Evolutionary conservation across 1,140 invertebrate species (phyloP).

Genomic region (Asbolus verrucosus): DNA sequence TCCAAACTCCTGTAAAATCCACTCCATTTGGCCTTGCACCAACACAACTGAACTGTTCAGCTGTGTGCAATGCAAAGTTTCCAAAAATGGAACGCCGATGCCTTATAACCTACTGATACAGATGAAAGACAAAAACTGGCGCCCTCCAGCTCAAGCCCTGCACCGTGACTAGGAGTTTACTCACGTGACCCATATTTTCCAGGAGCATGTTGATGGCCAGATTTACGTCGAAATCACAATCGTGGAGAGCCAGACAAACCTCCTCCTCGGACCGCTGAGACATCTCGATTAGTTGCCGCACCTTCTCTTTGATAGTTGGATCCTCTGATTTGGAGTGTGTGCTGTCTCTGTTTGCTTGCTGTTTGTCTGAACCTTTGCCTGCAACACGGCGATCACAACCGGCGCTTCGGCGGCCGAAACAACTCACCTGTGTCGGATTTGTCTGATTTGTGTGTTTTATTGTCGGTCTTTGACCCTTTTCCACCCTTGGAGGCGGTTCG

Average conservation of each 20-base stretch:
- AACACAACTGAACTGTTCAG: too few relatives aligned
- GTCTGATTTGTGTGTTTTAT: constrained; percentile 61
- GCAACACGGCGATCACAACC: not conserved
- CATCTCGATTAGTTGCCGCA: constrained; percentile 84
- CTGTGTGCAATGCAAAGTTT: too few relatives aligned
- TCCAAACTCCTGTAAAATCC: too few relatives aligned
- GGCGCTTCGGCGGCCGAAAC: not conserved
- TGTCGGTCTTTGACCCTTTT: constrained; percentile 63
- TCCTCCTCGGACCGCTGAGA: constrained; percentile 85
- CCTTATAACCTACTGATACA: too few relatives aligned
- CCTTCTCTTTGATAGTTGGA: constrained; percentile 70
- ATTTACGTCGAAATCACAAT: constrained; percentile 82
- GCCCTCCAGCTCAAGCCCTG: too few relatives aligned
- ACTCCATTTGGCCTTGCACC: too few relatives aligned
- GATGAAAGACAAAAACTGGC: too few relatives aligned
- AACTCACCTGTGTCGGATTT: constrained; percentile 57
- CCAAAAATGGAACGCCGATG: too few relatives aligned
- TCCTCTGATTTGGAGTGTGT: constrained; percentile 57
- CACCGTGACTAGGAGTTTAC: too few relatives aligned
- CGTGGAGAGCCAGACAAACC: constrained; percentile 84
- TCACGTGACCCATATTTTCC: constrained; percentile 74
- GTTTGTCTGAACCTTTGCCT: constrained; percentile 61
- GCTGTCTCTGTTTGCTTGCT: constrained; percentile 54
- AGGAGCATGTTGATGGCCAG: constrained; percentile 81
- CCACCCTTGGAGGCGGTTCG: constrained; percentile 65